phyloP scores from a whole-genome alignment of 2,113 vertebrate genomes.

The Syngnathus typhle region DNA sequence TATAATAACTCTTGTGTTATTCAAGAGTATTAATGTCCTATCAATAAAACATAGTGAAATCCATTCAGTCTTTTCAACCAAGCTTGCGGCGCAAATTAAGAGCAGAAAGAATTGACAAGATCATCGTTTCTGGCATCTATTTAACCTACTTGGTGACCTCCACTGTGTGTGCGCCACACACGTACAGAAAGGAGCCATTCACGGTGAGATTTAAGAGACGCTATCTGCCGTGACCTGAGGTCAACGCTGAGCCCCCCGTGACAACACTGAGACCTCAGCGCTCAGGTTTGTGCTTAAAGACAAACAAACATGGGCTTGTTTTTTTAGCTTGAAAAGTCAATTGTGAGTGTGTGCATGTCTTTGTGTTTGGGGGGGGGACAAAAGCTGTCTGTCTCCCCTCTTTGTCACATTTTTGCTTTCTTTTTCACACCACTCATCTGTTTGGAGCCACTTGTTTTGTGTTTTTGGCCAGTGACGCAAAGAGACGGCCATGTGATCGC shows the following conservation, averaged over 20 bases:
- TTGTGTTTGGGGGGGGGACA: slow-evolving; percentile 20
- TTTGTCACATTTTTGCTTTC: slow-evolving; percentile 44
- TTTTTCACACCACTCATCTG: slow-evolving; percentile 32
- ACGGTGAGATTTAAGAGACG: slow-evolving; percentile 46
- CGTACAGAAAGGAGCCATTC: slow-evolving; percentile 47
- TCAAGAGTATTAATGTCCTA: not conserved
- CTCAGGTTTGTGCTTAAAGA: slow-evolving; percentile 52
- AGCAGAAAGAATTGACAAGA: not conserved
- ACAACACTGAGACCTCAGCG: slow-evolving; percentile 55
- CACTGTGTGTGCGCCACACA: slow-evolving; percentile 11
- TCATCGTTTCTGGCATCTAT: slow-evolving; percentile 5
- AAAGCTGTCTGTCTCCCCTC: slow-evolving; percentile 11
- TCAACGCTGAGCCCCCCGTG: slow-evolving; percentile 46
- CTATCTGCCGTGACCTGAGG: slow-evolving; percentile 54
- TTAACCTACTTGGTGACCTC: slow-evolving; percentile 21
- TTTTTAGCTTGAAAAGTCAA: slow-evolving; percentile 30
- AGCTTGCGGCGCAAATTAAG: not conserved
- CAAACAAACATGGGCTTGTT: slow-evolving; percentile 36
- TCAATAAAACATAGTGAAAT: too few relatives aligned
- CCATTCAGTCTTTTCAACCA: not conserved
- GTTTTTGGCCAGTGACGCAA: slow-evolving; percentile 13
- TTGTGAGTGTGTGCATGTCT: slow-evolving; percentile 13
- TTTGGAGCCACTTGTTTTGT: slow-evolving; percentile 21
- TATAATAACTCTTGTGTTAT: not conserved
- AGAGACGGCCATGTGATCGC: not conserved